Evolutionary conservation across 2,797 vertebrate species (phyloP), one percentile per base, ranked within the genome.

Genomic region (Brachyrhaphis roseni): DNA sequence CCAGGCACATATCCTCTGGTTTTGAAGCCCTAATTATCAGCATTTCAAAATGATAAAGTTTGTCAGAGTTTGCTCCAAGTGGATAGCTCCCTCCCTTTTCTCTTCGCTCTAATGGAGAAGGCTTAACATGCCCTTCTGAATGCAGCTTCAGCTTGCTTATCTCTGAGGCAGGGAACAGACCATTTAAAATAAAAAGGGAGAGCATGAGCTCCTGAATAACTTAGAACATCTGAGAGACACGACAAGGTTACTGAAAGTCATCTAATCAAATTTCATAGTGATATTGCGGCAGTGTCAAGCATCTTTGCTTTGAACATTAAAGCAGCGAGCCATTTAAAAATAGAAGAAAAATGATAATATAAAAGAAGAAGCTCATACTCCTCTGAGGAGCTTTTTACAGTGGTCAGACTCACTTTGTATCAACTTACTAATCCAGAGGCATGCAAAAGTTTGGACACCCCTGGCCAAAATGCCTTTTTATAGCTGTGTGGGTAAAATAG

Each of bases 81-180:
- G 82, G 46, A 66, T 12, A 51, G 79, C 28, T 31, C 53, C 49
- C 77, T 81, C 49, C 72, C 84, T 82, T 86, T 86, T 89, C 55
- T 86, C 76, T 87, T 88, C 83, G 78, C 86, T 83, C 77, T 84
- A 88, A 90, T 86, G 49, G 72, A 83, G 88, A 87, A 62, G 76
- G 53, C 76, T 49, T 39, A 83, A 84, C 46, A 66, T 77, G 74
- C 86, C 62, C 81, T 77, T 85, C 70, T 86, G 74, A 87, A 85
- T 78, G 82, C 80, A 79, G 82, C 75, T 72, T 76, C 74, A 82
- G 74, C 74, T 74, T 83, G 73, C 83, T 90, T 90, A 90, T 92
- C 86, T 92, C 45, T 46, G 45, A 68, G 71, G 71, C 88, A 78
- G 62, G 81, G 77, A 89, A 70, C 64, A 76, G 75, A 81, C 79